phyloP scores from a whole-genome alignment of 2,113 vertebrate genomes.

The Phylloscopus trochiloides region DNA sequence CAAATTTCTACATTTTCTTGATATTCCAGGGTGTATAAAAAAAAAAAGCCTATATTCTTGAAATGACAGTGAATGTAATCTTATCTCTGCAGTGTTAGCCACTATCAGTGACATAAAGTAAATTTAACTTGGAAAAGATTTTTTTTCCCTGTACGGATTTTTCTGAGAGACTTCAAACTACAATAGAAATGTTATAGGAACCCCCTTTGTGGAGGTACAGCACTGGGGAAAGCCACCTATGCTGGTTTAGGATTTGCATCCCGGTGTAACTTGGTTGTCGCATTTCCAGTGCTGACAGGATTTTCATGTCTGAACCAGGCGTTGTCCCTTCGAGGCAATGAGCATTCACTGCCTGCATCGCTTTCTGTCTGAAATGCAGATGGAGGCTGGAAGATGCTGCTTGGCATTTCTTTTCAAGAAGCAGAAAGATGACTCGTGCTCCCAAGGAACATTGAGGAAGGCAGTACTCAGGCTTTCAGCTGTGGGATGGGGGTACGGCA shows the following conservation, averaged over 20 bases:
- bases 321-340: neutral
- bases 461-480: neutral
- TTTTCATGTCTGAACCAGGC: slow-evolving; percentile 19
- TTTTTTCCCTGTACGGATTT: neutral
- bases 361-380: slow-evolving; percentile 9
- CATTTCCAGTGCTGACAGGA: neutral
- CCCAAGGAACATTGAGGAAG: neutral
- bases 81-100: neutral
- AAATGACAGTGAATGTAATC: neutral
- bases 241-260: neutral
- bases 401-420: neutral
- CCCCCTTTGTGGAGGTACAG: neutral
- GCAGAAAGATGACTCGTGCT: neutral
- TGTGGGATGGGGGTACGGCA: neutral
- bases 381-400: neutral
- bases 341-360: neutral
- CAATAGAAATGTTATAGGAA: neutral
- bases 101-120: neutral
- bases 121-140: slow-evolving; percentile 40
- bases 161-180: neutral
- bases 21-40: neutral
- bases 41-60: neutral
- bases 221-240: neutral
- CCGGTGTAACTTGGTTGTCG: neutral
- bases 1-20: neutral